phyloP scores from a whole-genome alignment of 2,888 invertebrate genomes.

The Lagria hirta region DNA sequence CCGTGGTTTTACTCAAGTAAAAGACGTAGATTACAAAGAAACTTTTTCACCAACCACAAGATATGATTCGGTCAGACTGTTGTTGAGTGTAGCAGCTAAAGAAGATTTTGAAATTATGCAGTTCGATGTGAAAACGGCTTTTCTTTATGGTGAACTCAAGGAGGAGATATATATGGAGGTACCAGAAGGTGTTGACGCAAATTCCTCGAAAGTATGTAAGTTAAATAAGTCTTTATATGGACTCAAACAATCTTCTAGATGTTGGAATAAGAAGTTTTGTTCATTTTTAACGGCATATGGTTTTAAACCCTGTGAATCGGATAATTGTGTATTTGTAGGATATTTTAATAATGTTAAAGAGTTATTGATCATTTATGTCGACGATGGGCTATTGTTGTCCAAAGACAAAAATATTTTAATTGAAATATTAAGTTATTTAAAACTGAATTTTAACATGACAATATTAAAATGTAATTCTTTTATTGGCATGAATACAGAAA shows the following conservation, averaged over 20 bases:
- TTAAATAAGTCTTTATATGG: slow-evolving; percentile 44
- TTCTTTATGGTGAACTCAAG: slow-evolving; percentile 30
- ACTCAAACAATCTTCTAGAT: slow-evolving; percentile 35
- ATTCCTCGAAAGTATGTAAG: slow-evolving; percentile 35
- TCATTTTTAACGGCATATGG: slow-evolving; percentile 37
- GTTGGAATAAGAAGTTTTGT: slow-evolving; percentile 41
- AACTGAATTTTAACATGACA: too few species aligned
- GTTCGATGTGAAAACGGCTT: slow-evolving; percentile 36
- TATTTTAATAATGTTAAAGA: slow-evolving; percentile 23
- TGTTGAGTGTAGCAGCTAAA: slow-evolving; percentile 27
- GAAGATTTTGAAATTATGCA: slow-evolving; percentile 24
- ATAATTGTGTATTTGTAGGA: slow-evolving; percentile 39
- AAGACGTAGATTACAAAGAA: slow-evolving; percentile 32
- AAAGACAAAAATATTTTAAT: too few species aligned
- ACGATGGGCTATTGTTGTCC: slow-evolving; percentile 40
- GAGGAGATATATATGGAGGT: slow-evolving; percentile 31
- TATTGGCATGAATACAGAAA: too few species aligned
- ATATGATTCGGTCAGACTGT: slow-evolving; percentile 25
- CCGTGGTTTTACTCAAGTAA: slow-evolving; percentile 9
- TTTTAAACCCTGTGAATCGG: slow-evolving; percentile 33
- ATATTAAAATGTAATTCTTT: too few species aligned
- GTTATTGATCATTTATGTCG: slow-evolving; percentile 28
- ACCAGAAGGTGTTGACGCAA: slow-evolving; percentile 23
- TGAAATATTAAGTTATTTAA: too few species aligned
- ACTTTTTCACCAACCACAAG: slow-evolving; percentile 30